Conservation (phyloP, 2,113 vertebrate species). For the Psittacara wagleri region DNA sequence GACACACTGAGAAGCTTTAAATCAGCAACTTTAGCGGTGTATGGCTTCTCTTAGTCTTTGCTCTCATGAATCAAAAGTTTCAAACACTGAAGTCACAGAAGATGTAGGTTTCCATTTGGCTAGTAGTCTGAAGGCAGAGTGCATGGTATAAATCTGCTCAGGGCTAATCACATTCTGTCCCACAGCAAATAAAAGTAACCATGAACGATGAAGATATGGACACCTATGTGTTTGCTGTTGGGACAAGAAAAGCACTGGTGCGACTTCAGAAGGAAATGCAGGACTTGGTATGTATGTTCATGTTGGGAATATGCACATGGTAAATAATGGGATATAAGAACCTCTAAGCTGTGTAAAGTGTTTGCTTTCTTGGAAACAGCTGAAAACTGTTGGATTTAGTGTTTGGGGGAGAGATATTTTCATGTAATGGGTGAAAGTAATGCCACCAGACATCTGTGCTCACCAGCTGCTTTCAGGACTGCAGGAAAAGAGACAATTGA, state of each 20-base stretch:
- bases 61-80: neutral
- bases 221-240: slow-evolving; percentile 95
- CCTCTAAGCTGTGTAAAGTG: neutral
- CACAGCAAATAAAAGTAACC: slow-evolving; percentile 97
- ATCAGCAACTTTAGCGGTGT: neutral
- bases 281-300: slow-evolving; percentile 84
- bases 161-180: neutral
- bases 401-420: neutral
- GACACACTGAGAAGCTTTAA: neutral
- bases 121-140: neutral
- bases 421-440: neutral
- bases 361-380: neutral
- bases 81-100: neutral
- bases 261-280: slow-evolving; percentile 98
- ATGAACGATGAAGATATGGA: slow-evolving; percentile 99
- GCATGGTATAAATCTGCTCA: neutral
- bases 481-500: neutral
- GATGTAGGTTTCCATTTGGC: neutral
- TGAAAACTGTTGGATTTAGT: neutral
- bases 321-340: neutral
- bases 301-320: neutral
- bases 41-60: neutral
- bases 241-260: slow-evolving; percentile 91
- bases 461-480: neutral
- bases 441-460: neutral